Base-by-base conservation (phyloP, 2,113 vertebrate species). In the Trematomus loennbergii region DNA sequence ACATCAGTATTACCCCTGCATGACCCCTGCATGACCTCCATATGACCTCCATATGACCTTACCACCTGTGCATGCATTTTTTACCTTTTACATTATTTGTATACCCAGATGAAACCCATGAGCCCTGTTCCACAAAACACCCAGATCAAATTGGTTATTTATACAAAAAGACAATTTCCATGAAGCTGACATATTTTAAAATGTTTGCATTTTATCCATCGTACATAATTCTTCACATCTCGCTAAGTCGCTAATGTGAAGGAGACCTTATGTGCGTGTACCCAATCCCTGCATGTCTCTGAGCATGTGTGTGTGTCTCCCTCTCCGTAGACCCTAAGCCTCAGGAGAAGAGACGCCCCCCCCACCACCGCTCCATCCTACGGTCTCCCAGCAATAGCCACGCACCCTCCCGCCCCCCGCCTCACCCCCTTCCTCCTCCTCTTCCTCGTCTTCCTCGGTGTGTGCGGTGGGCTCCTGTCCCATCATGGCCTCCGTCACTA, bases 261-360 rank as follows among this genome's bases (percentile, higher is more conserved):
- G 12, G 48, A 10, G 46, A 18, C 13, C 48, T 20, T 16, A 8
- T 49, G 65, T 66, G 12, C 57, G 50, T 54, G 20, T 12, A 22
- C 76, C 75, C 55, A 2, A 5, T 75, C 60, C 84, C 83, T 2
- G 84, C 88, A 88, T 79, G 85, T 74, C 46, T 84, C 64, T 90
- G 85, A 85, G 78, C 83, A 76, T 87, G 68, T 57, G 69, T 75
- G 22, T 90, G 73, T 92, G 77, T 92, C 59, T 89, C 81, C 73
- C 46, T 81, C 86, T 89, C 81, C 75, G 76, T 88, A 97, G 97
- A 98, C 77, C 79, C 95, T 80, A 95, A 95, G 88, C 90, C 91
- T 87, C 96, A 96, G 88, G 97, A 97, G 79, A 97, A 95, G 93
- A 95, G 94, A 90, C 95, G 94, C 49, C 90, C 94, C 33, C 95